phyloP scores from a whole-genome alignment of 2,113 vertebrate genomes.

The Merops nubicus region DNA sequence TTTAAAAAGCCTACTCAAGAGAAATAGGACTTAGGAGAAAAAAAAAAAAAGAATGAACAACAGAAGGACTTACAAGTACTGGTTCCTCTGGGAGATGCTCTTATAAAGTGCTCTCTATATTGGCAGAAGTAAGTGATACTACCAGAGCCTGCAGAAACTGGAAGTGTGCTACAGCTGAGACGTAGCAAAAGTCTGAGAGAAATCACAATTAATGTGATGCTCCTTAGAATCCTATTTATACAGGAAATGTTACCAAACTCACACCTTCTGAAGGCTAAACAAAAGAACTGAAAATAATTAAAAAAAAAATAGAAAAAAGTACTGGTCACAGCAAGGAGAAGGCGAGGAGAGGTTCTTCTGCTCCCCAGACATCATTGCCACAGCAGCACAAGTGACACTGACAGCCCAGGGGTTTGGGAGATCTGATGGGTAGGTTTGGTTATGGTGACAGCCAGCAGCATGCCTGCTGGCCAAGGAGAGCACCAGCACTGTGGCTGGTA shows the following conservation, averaged over 20 bases:
- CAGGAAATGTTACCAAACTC: background rate
- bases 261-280: background rate
- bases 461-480: too few relatives aligned
- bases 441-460: background rate
- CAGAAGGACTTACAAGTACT: background rate
- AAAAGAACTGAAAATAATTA: background rate
- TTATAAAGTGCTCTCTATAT: background rate
- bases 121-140: background rate
- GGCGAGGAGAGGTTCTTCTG: too few relatives aligned
- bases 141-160: background rate
- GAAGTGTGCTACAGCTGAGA: background rate
- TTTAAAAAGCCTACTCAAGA: background rate
- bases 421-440: background rate
- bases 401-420: background rate
- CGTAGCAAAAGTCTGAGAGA: background rate
- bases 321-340: background rate
- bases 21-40: background rate
- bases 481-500: too few relatives aligned
- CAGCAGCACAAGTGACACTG: background rate
- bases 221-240: background rate
- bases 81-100: background rate
- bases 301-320: background rate
- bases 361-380: background rate
- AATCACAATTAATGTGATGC: background rate
- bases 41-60: background rate